Percentiles rank a stretch among this genome's conserved stretches.
Evolutionary conservation across 2,888 invertebrate genomes (phyloP).

Genomic region (Oscheius onirici): DNA sequence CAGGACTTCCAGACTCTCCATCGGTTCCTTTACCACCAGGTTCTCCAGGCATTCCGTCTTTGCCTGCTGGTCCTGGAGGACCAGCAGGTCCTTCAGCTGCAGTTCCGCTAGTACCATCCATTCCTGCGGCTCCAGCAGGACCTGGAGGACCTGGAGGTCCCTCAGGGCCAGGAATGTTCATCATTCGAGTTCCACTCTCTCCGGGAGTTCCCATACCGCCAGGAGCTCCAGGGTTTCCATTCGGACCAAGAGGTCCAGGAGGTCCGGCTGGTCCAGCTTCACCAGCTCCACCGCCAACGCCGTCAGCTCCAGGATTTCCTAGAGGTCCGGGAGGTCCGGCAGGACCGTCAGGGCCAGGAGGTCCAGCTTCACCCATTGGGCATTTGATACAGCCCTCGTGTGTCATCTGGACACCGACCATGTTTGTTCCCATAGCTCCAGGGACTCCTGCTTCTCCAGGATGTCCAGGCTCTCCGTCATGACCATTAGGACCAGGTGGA

Average conservation of each 20-base stretch:
- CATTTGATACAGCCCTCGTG: slow-evolving; percentile 70
- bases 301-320: slow-evolving; percentile 22
- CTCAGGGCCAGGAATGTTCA: slow-evolving; percentile 3
- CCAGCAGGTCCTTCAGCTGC: slow-evolving; percentile 4
- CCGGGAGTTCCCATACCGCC: slow-evolving; percentile 34
- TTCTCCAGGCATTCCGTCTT: background rate
- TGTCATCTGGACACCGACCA: slow-evolving; percentile 67
- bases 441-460: slow-evolving; percentile 70
- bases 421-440: slow-evolving; percentile 68
- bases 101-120: background rate
- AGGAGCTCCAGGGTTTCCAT: slow-evolving; percentile 25
- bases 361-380: slow-evolving; percentile 50
- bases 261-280: slow-evolving; percentile 42
- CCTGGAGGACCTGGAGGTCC: slow-evolving; percentile 15
- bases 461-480: slow-evolving; percentile 64
- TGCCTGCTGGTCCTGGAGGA: slow-evolving; percentile 12
- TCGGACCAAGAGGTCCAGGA: slow-evolving; percentile 6
- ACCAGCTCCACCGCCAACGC: slow-evolving; percentile 9
- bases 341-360: slow-evolving; percentile 20
- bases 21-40: slow-evolving; percentile 1
- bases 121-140: slow-evolving; percentile 10
- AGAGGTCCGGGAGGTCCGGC: slow-evolving; percentile 17
- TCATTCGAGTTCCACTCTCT: background rate
- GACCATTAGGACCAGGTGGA: slow-evolving; percentile 63
- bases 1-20: slow-evolving; percentile 11